Evolutionary conservation across 2,888 invertebrate genomes (phyloP), one percentile per base, ranked within the genome.

Genomic region (Archips crataeganus): DNA sequence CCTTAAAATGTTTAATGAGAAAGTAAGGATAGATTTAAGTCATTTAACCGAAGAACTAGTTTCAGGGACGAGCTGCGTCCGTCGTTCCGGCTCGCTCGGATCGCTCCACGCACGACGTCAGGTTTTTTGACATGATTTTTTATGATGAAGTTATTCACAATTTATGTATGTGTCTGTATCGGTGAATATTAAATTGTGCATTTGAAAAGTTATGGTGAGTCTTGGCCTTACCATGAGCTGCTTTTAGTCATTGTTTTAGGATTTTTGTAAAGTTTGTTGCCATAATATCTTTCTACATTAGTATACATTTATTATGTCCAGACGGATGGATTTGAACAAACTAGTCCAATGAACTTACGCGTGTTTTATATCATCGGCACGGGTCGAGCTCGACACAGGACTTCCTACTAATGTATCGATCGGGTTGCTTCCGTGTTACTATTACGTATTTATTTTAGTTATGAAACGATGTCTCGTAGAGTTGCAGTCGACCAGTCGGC

Each of bases 201-300:
- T 94, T 94, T 93, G 91, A 88, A 90, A 92, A 91, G 90, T 90
- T 84, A 86, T 87, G 92, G 90, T 85, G 90, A 87, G 91, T 87
- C 90, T 83, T 86, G 90, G 90, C 87, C 90, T 90, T 84, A 85
- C 87, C 92, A 85, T 88, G 89, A 87, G 88, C 92, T 88, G 94
- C 94, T 94, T 94, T 94, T 94, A 94, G 94, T 94, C 94, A 94
- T 94, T 94, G 94, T 94, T 94, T 94, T 94, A 93, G 93, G 92
- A 90, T 90, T 92, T 94, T 93, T 94, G 93, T 94, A 93, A 94
- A 94, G 93, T 94, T 93, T 93, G 94, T 94, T 94, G 94, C 94
- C 94, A 94, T 94, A 93, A 94, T 94, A 94, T 93, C 93, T 92
- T 93, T 93, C 91, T 94, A 93, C 92, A 90, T 92, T 93, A 93